Evolutionary conservation across 2,113 vertebrate species (phyloP), one percentile per base, ranked within the genome.

Genomic region (Monarcha castaneiventris): DNA sequence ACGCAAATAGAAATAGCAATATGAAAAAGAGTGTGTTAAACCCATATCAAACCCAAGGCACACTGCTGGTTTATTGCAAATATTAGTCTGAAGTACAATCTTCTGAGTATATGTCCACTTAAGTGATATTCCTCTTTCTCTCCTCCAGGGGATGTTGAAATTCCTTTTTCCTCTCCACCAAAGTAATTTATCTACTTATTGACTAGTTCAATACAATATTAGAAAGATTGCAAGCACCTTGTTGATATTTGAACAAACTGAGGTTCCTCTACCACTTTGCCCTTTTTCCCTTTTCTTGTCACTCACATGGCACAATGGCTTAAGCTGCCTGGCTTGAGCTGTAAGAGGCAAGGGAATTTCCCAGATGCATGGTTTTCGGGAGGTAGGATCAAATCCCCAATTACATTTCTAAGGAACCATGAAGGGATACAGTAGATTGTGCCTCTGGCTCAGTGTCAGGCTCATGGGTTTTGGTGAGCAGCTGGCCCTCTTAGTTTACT

Each of bases 361-460:
- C 39, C 37, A 44, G 54, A 16, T 8, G 1, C 22, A 8, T 16
- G 46, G 11, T 39, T 79, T 58, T 37, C 46, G 44, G 54, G 33
- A 46, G 26, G 35, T 1, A 46, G 39, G 39, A 35, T n/a, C 51
- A 71, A 68, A 87, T 29, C 15, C 46, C 44, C 21, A 5, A 0
- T 1, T 26, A 29, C 7, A 15, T 67, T 37, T 39, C 4, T 6
- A 0, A 1, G 44, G 10, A 5, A 22, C 15, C 39, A 9, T 30
- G 19, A 62, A 62, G 26, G 41, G 11, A 26, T 44, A 27, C 2
- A 1, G 51, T 12, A 33, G n/a, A 44, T 49, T 4, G 11, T 82
- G 56, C 43, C n/a, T 44, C 37, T 52, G 59, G 39, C 29, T 49
- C 62, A 55, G 27, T 33, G 21, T 33, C 3, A 4, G 59, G 15